Conservation (phyloP, 2,113 vertebrate species). For the Notarius quadriscutis region DNA sequence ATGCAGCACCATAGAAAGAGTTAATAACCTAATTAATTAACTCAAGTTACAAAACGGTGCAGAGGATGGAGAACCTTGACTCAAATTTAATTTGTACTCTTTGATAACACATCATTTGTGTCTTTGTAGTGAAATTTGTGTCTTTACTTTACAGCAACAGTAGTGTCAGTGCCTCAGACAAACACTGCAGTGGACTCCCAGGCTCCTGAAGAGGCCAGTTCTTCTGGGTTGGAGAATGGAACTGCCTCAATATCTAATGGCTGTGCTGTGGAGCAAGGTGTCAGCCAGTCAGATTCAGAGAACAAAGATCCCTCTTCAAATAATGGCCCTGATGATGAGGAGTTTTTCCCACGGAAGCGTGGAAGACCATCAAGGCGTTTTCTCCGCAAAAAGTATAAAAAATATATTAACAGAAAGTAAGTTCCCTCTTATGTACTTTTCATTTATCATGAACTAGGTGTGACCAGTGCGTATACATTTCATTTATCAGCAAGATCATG, state of each 20-base stretch:
- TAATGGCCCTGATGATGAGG: conserved; percentile 69
- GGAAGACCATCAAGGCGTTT: conserved; percentile 90
- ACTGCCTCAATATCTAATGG: conserved; percentile 27
- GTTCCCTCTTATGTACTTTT: conserved; percentile 33
- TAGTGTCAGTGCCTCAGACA: conserved; percentile 71
- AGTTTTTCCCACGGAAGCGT: conserved; percentile 74
- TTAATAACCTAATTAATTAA: neutral
- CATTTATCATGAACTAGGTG: neutral
- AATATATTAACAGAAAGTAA: conserved; percentile 82
- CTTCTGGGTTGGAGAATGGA: conserved; percentile 72
- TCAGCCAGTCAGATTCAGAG: conserved; percentile 87
- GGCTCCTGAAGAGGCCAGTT: conserved; percentile 78
- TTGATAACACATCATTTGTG: neutral
- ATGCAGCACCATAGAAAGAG: neutral
- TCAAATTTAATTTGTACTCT: neutral
- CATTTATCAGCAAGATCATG: neutral
- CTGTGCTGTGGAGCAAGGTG: conserved; percentile 68
- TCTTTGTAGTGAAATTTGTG: neutral
- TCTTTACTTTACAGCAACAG: conserved; percentile 50
- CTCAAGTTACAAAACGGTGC: neutral
- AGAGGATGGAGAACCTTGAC: neutral
- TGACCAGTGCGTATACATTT: neutral
- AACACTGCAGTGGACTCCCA: conserved; percentile 62
- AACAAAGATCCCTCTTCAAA: conserved; percentile 84
- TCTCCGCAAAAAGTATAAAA: conserved; percentile 92